These are phyloP conservation scores for Festucalex cinctus DNA, from an alignment of 2,113 vertebrate species.

Conservation along the genomic window DNA sequence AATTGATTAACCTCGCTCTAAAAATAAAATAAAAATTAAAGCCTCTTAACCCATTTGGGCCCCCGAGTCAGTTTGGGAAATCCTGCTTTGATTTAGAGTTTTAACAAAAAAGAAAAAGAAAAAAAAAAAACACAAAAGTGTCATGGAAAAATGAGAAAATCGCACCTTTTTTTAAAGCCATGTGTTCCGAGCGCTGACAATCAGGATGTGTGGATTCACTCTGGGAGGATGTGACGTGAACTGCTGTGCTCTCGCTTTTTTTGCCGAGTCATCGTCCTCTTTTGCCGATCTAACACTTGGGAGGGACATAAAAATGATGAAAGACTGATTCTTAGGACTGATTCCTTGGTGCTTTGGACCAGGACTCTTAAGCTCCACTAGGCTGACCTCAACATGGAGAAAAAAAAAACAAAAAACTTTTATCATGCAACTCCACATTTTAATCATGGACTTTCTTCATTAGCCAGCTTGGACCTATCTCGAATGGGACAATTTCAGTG, in stretches of 20 bases:
- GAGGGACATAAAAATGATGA: slow-evolving; percentile 32
- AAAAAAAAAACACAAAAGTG: slow-evolving; percentile 17
- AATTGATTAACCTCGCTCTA: background rate
- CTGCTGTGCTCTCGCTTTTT: slow-evolving; percentile 61
- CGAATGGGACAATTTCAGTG: slow-evolving; percentile 54
- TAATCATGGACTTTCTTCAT: slow-evolving; percentile 44
- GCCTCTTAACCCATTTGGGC: background rate
- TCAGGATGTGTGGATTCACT: slow-evolving; percentile 70
- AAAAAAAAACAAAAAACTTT: slow-evolving; percentile 21
- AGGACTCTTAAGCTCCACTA: slow-evolving; percentile 7
- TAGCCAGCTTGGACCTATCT: slow-evolving; percentile 52
- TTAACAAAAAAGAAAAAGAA: slow-evolving; percentile 24
- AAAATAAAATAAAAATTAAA: background rate
- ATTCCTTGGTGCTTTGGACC: slow-evolving; percentile 63
- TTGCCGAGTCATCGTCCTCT: slow-evolving; percentile 63
- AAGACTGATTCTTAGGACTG: slow-evolving; percentile 39
- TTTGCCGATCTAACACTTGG: slow-evolving; percentile 53
- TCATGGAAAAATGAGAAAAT: slow-evolving; percentile 35
- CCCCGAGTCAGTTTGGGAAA: background rate
- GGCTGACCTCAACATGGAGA: slow-evolving; percentile 40
- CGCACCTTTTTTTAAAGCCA: slow-evolving; percentile 64
- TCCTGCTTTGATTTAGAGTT: background rate
- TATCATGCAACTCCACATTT: slow-evolving; percentile 47
- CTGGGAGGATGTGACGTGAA: slow-evolving; percentile 48
- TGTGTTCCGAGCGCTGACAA: slow-evolving; percentile 78